Conservation (phyloP, 2,113 vertebrate genomes). For the Vidua chalybeata region DNA sequence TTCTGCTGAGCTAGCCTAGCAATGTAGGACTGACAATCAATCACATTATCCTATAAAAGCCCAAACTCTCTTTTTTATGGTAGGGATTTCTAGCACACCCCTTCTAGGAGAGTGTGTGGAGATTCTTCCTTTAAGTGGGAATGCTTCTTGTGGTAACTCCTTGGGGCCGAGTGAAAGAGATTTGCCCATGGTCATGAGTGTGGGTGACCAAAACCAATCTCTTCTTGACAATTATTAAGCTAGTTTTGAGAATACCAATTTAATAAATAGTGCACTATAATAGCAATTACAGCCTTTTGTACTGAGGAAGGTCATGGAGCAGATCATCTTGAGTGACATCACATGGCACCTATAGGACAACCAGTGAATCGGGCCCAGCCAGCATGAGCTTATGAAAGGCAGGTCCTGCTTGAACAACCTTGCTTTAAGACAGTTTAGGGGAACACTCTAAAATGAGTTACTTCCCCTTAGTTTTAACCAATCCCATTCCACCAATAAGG, state of each 20-base stretch:
- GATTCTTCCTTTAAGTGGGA: neutral
- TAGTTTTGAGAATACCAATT: neutral
- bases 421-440: neutral
- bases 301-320: neutral
- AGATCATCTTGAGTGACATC: neutral
- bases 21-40: neutral
- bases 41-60: neutral
- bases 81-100: neutral
- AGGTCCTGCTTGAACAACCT: neutral
- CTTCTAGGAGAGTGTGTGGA: neutral
- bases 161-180: neutral
- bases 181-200: neutral
- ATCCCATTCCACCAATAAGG: neutral
- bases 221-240: neutral
- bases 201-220: neutral
- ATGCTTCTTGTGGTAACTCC: neutral
- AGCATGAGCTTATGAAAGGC: neutral
- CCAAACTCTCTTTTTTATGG: neutral
- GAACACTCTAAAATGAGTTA: neutral
- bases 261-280: neutral
- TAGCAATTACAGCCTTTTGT: neutral
- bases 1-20: neutral
- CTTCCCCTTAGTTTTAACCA: neutral
- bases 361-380: neutral
- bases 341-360: neutral